These are phyloP conservation scores for Melanotaenia pygmaea DNA, from an alignment of 2,797 vertebrate genomes.

Conservation along the genomic window DNA sequence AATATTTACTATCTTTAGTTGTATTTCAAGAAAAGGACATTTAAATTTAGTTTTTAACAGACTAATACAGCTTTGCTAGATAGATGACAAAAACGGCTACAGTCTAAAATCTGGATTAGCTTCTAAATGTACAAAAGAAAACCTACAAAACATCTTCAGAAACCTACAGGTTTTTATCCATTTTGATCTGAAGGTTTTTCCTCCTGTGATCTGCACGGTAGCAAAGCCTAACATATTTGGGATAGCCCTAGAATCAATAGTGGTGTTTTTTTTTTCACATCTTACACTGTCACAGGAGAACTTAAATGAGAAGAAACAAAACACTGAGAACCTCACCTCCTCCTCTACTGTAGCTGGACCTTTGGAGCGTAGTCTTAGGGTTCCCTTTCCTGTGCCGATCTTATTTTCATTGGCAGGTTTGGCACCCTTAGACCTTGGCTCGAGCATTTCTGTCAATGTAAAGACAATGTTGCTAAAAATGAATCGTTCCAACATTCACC, in stretches of 20 bases:
- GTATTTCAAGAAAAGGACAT: not conserved
- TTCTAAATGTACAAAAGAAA: not conserved
- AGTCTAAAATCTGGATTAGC: not conserved
- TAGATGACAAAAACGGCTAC: not conserved
- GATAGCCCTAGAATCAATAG: not conserved
- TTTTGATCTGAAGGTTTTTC: not conserved
- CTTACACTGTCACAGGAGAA: not conserved
- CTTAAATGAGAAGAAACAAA: not conserved
- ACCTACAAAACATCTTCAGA: not conserved
- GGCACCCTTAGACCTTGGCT: conserved; percentile 87
- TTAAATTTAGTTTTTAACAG: not conserved
- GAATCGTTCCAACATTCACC: not conserved
- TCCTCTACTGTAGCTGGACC: conserved; percentile 94
- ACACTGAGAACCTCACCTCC: conserved; percentile 77
- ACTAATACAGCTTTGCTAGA: no score
- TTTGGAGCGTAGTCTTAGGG: conserved; percentile 91
- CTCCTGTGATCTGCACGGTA: not conserved
- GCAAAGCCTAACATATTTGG: not conserved
- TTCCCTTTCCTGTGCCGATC: conserved; percentile 87
- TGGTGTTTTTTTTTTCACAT: no score
- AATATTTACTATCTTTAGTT: not conserved
- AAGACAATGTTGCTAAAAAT: not conserved
- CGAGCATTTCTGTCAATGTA: conserved; percentile 88
- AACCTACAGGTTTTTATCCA: not conserved
- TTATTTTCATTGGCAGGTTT: conserved; percentile 82